A percentile compares a stretch with the other conserved stretches of the same genome.
phyloP scores from a whole-genome alignment of 1,140 invertebrate genomes.

The Fopius arisanus region DNA sequence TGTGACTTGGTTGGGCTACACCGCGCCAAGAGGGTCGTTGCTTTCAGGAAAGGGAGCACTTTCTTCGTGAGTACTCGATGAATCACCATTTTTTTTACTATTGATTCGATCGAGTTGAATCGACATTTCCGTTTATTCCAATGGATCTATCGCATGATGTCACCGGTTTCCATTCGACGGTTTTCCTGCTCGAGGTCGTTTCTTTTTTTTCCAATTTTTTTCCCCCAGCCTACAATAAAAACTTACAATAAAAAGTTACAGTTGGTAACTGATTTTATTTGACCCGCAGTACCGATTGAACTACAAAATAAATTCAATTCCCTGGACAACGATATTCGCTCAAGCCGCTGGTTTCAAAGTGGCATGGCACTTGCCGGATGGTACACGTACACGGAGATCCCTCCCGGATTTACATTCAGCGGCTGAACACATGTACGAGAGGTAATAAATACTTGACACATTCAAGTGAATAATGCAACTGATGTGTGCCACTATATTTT shows the following conservation, averaged over 20 bases:
- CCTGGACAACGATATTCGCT: slow-evolving; percentile 52
- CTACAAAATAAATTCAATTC: slow-evolving; percentile 54
- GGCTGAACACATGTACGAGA: slow-evolving; percentile 52
- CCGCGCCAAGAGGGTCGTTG: slow-evolving; percentile 46
- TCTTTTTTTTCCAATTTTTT: too few species aligned
- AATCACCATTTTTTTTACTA: not conserved
- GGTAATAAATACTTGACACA: slow-evolving; percentile 54
- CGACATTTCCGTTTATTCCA: too few species aligned
- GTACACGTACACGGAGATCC: slow-evolving; percentile 38
- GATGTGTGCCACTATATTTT: not conserved
- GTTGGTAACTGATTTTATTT: too few species aligned
- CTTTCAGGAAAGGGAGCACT: slow-evolving; percentile 57
- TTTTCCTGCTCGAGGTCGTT: too few species aligned
- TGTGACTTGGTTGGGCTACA: slow-evolving; percentile 10
- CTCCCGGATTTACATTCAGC: slow-evolving; percentile 47
- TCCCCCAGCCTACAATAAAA: too few species aligned
- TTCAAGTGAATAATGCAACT: not conserved
- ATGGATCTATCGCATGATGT: too few species aligned
- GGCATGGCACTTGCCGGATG: slow-evolving; percentile 54
- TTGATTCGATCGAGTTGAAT: not conserved
- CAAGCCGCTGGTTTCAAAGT: slow-evolving; percentile 59
- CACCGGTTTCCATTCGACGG: too few species aligned
- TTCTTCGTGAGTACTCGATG: slow-evolving; percentile 56
- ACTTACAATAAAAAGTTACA: too few species aligned
- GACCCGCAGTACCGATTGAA: slow-evolving; percentile 57